phyloP scores from a whole-genome alignment of 2,113 vertebrate genomes.

The Antechinus flavipes region DNA sequence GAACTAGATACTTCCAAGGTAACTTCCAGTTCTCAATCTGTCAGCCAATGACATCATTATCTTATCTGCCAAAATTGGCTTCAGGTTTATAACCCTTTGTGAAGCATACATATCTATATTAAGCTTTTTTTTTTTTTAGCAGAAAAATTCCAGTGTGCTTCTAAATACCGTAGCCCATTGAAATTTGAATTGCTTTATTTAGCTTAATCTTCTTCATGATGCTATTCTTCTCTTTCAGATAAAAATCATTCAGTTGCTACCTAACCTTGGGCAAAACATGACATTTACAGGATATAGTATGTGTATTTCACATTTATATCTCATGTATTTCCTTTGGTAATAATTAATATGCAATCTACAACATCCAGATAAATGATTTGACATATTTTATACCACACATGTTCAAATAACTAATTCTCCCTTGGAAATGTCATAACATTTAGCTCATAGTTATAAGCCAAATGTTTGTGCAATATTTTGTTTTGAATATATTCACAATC shows the following conservation, averaged over 20 bases:
- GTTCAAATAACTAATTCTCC: conserved; percentile 87
- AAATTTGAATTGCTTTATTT: conserved; percentile 72
- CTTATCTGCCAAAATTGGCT: conserved; percentile 40
- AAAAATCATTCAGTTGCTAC: conserved; percentile 81
- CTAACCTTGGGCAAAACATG: conserved; percentile 81
- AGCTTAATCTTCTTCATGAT: conserved; percentile 51
- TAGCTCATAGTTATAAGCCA: conserved; percentile 84
- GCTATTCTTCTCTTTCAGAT: conserved; percentile 70
- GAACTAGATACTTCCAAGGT: neutral
- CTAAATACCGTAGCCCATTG: conserved; percentile 63
- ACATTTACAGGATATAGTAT: conserved; percentile 82
- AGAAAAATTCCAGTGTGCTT: conserved; percentile 64
- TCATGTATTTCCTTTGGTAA: conserved; percentile 82
- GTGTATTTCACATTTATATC: conserved; percentile 81
- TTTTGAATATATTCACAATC: conserved; percentile 84
- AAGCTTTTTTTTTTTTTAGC: conserved; percentile 51
- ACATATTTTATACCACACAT: conserved; percentile 85
- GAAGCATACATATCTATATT: conserved; percentile 31
- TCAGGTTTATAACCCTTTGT: conserved; percentile 6
- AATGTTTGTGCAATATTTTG: conserved; percentile 87
- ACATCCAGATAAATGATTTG: conserved; percentile 79
- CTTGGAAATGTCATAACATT: conserved; percentile 86
- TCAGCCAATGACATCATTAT: conserved; percentile 29
- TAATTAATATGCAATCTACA: conserved; percentile 79
- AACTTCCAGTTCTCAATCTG: neutral